Percentiles rank a stretch among this genome's conserved stretches.
Evolutionary conservation across 2,113 vertebrate genomes (phyloP).

Genomic region (Percopsis transmontana): DNA sequence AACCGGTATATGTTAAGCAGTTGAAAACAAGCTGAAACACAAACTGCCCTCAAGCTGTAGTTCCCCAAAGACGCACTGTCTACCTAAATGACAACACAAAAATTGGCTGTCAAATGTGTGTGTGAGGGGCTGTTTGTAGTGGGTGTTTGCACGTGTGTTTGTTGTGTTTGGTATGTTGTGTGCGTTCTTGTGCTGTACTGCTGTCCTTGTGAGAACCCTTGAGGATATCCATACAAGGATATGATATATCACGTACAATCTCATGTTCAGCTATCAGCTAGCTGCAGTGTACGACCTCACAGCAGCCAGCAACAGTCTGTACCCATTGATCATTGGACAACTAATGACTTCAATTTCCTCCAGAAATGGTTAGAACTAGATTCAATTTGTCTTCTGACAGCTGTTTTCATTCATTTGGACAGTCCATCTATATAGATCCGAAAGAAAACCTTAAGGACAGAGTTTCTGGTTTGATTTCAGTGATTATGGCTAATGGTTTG

Average conservation of each 20-base stretch:
- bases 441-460: no score
- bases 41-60: neutral
- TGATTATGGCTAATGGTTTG: no score
- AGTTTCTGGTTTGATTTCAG: no score
- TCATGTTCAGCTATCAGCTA: no score
- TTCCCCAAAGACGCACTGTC: neutral
- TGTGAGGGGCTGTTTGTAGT: neutral
- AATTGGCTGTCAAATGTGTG: neutral
- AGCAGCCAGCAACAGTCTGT: slow-evolving; percentile 17
- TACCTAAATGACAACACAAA: neutral
- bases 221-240: neutral
- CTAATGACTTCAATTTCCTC: slow-evolving; percentile 17
- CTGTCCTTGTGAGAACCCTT: neutral
- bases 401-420: neutral
- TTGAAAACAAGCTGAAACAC: neutral
- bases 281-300: neutral
- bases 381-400: neutral
- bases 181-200: neutral
- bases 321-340: no score
- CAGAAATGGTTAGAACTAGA: slow-evolving; percentile 3
- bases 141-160: neutral
- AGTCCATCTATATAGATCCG: no score
- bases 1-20: neutral
- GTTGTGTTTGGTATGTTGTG: neutral
- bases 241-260: no score